Evolutionary conservation across 2,113 vertebrate genomes (phyloP).

Genomic region (Rhinopithecus roxellana): DNA sequence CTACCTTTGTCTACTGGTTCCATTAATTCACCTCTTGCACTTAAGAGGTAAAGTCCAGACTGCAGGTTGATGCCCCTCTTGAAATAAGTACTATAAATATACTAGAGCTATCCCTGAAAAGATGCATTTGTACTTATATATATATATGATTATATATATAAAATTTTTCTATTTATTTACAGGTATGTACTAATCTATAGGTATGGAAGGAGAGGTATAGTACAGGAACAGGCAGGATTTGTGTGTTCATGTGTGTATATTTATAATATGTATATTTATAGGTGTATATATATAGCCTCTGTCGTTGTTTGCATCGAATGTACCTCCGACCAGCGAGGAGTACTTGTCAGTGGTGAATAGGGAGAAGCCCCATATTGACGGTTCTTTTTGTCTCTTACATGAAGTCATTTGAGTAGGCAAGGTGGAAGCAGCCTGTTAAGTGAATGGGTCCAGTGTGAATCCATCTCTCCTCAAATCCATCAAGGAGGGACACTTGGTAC

Average conservation of each 20-base stretch:
- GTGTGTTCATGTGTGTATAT: constrained; percentile 57
- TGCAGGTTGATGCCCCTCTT: constrained; percentile 59
- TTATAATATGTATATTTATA: constrained; percentile 68
- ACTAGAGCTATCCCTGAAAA: constrained; percentile 78
- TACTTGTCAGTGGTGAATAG: constrained; percentile 56
- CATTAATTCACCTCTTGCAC: constrained; percentile 42
- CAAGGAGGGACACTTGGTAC: constrained; percentile 6
- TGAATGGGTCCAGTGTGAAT: constrained; percentile 28
- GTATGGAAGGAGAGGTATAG: constrained; percentile 56
- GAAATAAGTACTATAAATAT: constrained; percentile 67
- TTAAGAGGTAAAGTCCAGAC: constrained; percentile 65
- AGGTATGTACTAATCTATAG: constrained; percentile 60
- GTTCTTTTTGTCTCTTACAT: constrained; percentile 37
- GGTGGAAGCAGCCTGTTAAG: constrained; percentile 41
- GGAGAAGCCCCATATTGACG: not conserved
- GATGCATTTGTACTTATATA: constrained; percentile 72
- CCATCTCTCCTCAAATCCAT: not conserved
- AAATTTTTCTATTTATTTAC: constrained; percentile 54
- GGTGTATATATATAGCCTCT: constrained; percentile 34
- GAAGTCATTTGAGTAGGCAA: constrained; percentile 31
- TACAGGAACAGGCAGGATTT: constrained; percentile 24
- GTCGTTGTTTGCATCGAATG: not conserved
- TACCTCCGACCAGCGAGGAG: constrained; percentile 59
- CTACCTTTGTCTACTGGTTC: not conserved
- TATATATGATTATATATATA: constrained; percentile 57